A percentile compares a stretch with the other conserved stretches of the same genome.
Evolutionary conservation across 1,140 invertebrate genomes (phyloP).

Genomic region (Paramacrobiotus metropolitanus): DNA sequence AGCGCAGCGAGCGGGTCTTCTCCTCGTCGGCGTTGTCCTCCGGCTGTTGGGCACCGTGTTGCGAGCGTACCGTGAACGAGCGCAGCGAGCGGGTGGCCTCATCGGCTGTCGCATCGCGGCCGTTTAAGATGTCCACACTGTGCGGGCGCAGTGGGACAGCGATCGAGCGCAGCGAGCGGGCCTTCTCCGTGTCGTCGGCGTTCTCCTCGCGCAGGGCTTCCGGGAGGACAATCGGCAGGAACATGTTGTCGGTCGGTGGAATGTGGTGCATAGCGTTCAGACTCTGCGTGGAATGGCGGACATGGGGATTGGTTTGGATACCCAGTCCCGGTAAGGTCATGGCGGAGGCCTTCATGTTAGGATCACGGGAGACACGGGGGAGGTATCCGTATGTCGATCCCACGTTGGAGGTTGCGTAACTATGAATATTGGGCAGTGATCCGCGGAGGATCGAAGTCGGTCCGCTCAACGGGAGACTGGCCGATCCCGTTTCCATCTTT

Average conservation of each 20-base stretch:
- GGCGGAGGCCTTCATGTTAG: not conserved
- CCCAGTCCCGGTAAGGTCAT: not conserved
- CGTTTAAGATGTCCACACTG: not conserved
- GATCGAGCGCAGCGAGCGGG: not conserved
- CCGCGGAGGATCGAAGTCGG: not conserved
- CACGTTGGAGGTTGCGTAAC: not conserved
- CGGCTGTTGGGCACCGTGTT: not conserved
- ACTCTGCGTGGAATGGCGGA: not conserved
- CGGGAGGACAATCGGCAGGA: not conserved
- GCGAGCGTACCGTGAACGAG: constrained; percentile 1
- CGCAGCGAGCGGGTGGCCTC: not conserved
- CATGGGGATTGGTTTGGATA: not conserved
- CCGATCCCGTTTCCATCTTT: not conserved
- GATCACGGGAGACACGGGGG: not conserved
- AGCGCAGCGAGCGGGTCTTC: not conserved
- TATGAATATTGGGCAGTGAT: not conserved
- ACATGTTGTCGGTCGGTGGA: not conserved
- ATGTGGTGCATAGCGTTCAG: not conserved
- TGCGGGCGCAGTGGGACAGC: not conserved
- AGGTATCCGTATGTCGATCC: not conserved
- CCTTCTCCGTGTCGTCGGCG: not conserved
- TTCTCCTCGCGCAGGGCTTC: not conserved
- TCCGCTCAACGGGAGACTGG: not conserved
- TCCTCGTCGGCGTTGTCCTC: not conserved
- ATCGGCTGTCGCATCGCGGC: not conserved